These are phyloP conservation scores for Eucriotettix oculatus DNA, from an alignment of 2,888 invertebrate species.

Conservation along the genomic window DNA sequence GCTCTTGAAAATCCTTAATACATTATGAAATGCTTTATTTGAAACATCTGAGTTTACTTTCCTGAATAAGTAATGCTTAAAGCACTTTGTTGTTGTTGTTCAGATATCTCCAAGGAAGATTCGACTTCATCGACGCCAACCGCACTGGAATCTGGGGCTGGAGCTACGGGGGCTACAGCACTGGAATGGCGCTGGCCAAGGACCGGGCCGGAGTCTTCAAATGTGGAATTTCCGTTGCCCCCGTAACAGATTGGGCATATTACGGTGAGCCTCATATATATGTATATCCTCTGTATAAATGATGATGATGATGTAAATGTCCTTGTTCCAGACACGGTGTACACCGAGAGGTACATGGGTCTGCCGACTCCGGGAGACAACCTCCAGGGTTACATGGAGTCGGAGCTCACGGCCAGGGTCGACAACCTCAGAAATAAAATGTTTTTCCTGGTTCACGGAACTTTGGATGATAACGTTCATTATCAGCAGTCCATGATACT, in stretches of 20 bases:
- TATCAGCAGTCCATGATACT: conserved; percentile 92
- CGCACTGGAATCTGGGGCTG: conserved; percentile 94
- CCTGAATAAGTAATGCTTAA: too few relatives aligned
- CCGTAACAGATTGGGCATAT: conserved; percentile 90
- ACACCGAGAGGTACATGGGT: conserved; percentile 95
- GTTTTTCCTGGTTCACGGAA: conserved; percentile 86
- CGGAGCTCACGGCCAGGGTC: conserved; percentile 56
- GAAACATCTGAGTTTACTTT: too few relatives aligned
- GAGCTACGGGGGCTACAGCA: conserved; percentile 94
- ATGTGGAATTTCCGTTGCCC: conserved; percentile 90
- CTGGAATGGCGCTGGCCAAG: conserved; percentile 69
- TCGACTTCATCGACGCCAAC: conserved; percentile 57
- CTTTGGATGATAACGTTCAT: conserved; percentile 90
- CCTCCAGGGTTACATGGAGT: conserved; percentile 49
- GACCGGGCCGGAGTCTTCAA: conserved; percentile 61
- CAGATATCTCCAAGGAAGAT: conserved; percentile 45
- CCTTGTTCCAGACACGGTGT: conserved; percentile 67
- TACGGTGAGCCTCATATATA: too few relatives aligned
- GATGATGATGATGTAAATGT: not conserved
- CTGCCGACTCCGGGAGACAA: conserved; percentile 56
- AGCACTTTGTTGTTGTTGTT: too few relatives aligned
- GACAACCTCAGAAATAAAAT: conserved; percentile 53
- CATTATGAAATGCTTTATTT: too few relatives aligned
- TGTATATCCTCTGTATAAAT: conserved; percentile 10
- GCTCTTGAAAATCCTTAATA: too few relatives aligned